Percentiles rank a stretch among this genome's conserved stretches.
Evolutionary conservation across 2,888 invertebrate species (phyloP).

Genomic region (Mythimna albipuncta): DNA sequence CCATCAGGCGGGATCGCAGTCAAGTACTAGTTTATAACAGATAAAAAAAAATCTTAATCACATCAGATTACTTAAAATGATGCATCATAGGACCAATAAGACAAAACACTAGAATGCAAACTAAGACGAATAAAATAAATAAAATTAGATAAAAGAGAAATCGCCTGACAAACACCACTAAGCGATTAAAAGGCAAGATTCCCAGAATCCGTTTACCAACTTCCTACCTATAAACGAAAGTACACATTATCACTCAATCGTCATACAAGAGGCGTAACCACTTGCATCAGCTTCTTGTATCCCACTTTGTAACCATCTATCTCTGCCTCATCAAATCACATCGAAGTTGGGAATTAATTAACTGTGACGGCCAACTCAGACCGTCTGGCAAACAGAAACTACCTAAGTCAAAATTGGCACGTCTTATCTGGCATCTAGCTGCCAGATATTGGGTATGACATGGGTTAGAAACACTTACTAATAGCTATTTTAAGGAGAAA

Average conservation of each 20-base stretch:
- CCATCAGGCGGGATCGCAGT: too few species aligned
- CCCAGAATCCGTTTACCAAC: conserved; percentile 20
- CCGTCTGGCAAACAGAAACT: conserved; percentile 67
- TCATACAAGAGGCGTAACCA: conserved; percentile 35
- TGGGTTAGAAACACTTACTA: conserved; percentile 66
- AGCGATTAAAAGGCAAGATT: conserved; percentile 25
- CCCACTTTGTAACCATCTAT: conserved; percentile 69
- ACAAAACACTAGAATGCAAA: conserved; percentile 26
- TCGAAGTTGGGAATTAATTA: conserved; percentile 84
- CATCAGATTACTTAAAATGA: conserved; percentile 7
- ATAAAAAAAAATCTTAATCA: background rate
- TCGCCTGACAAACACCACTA: conserved; percentile 21
- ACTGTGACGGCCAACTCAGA: conserved; percentile 73
- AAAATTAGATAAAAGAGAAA: conserved; percentile 32
- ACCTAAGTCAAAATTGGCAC: conserved; percentile 79
- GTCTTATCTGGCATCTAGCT: conserved; percentile 76
- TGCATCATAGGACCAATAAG: conserved; percentile 21
- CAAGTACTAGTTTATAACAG: too few species aligned
- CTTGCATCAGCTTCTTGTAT: conserved; percentile 38
- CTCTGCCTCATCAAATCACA: conserved; percentile 77
- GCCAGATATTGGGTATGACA: conserved; percentile 78
- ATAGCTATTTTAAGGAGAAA: conserved; percentile 14
- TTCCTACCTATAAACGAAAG: conserved; percentile 13
- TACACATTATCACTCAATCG: conserved; percentile 33
- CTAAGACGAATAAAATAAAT: conserved; percentile 29